Evolutionary conservation across 2,797 vertebrate species (phyloP), one percentile per base, ranked within the genome.

Genomic region (Micromesistius poutassou): DNA sequence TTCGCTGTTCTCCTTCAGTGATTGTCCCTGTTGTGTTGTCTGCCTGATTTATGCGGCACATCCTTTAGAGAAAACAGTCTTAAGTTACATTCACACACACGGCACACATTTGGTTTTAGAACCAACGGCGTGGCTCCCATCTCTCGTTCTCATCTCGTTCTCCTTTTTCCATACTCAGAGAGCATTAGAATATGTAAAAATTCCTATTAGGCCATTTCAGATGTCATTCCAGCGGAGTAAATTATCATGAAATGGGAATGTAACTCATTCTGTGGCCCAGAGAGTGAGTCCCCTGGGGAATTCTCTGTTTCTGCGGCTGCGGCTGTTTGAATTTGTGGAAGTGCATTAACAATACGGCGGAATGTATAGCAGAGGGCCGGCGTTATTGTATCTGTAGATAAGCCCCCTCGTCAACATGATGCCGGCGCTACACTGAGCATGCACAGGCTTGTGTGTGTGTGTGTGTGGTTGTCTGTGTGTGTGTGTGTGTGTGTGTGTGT

Each of bases 201-300:
- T 77, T 46, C 76, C 42, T 72, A 81, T 75, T 75, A 28, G 77
- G 38, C 62, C 82, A 78, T 87, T 88, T 82, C 87, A 73, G 73
- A 83, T 84, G 83, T 82, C 81, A 79, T 82, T 86, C 78, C 79
- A 66, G 80, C 76, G 73, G 77, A 84, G 84, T 73, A 91, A 89
- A 90, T 91, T 25, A 91, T 87, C 86, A 81, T 83, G 85, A 88
- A 86, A 91, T 85, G 81, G 76, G 82, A 89, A 86, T 88, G 77
- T 79, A 78, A 74, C 79, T 80, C 81, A 76, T 87, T 83, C 87
- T 87, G 84, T 84, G 80, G 66, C 25, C 31, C 81, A 80, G 79
- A 33, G 80, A 83, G 72, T 28, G 62, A 28, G 55, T 62, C 81
- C 86, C 85, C 74, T 9, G 0, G 88, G 91, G 91, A 89, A 81